Base-by-base conservation (phyloP, 2,113 vertebrate genomes). In the Epinephelus lanceolatus region DNA sequence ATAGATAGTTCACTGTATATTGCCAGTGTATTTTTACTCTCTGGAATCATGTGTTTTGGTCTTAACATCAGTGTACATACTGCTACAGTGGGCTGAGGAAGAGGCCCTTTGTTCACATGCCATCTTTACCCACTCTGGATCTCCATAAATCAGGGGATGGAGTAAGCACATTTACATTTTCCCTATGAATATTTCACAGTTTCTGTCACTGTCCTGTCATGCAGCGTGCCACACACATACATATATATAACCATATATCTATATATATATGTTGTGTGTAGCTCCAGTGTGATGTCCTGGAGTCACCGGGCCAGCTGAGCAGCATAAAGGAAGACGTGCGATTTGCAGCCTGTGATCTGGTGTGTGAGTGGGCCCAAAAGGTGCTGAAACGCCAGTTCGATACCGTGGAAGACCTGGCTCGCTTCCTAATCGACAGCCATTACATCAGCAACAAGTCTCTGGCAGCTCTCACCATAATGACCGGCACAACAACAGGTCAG, bases 31-130 rank as follows among this genome's bases (percentile, higher is more conserved):
- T 59, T 6, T 59, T 47, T 1, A 77, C 37, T 23, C 67, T 59
- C 2, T 57, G 40, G 27, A 69, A 55, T 76, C 25, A 18, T 6
- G 1, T 56, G 27, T 74, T 86, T 79, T 84, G 52, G 69, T 95
- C 97, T 99, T 99, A 97, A 99, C 95, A 84, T 30, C 67, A 90
- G 83, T 67, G 93, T 89, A 99, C 96, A 85, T 99, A 99, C 94
- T 99, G 98, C 96, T 99, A 99, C 89, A 99, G 98, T 94, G 98
- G 98, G 92, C 95, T 99, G 80, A 97, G 98, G 86, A 99, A 99
- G 95, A 99, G 98, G 90, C 96, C 97, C 15, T 97, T 98, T 90
- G 97, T 99, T 89, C 97, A 99, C 87, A 97, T 98, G 97, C 98
- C 98, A 30, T 97, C 97, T 81, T 96, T 99, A 91, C 98, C 98